A percentile compares a stretch with the other conserved stretches of the same genome.
phyloP scores from a whole-genome alignment of 2,888 invertebrate genomes.

The Plagiodera versicolora region DNA sequence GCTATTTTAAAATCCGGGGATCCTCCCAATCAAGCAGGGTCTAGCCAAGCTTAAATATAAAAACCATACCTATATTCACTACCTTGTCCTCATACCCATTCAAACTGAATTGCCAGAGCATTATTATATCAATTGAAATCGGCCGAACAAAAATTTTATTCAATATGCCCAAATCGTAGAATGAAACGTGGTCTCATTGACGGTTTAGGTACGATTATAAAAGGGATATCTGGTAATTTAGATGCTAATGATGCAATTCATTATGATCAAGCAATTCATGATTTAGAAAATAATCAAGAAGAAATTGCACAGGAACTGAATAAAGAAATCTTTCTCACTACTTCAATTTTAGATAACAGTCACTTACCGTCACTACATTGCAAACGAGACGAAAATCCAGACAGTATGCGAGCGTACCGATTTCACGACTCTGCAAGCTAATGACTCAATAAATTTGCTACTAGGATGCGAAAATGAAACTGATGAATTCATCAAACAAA shows the following conservation, averaged over 20 bases:
- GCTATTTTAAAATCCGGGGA: constrained; percentile 8
- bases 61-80: constrained; percentile 8
- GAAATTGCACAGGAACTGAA: neutral
- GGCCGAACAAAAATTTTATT: neutral
- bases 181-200: neutral
- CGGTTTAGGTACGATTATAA: no score
- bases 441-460: no score
- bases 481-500: no score
- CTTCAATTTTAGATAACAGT: neutral
- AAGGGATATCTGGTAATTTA: neutral
- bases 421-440: no score
- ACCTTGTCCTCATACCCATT: constrained; percentile 7
- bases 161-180: neutral
- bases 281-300: neutral
- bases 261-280: no score
- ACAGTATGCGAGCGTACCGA: no score
- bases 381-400: no score
- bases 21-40: constrained; percentile 2
- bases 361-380: no score
- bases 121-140: neutral
- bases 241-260: no score
- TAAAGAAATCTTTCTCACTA: neutral
- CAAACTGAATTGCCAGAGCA: neutral
- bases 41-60: constrained; percentile 1
- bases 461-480: no score